Evolutionary conservation across 2,797 vertebrate genomes (phyloP).

Genomic region (Coracias cyanogaster): DNA sequence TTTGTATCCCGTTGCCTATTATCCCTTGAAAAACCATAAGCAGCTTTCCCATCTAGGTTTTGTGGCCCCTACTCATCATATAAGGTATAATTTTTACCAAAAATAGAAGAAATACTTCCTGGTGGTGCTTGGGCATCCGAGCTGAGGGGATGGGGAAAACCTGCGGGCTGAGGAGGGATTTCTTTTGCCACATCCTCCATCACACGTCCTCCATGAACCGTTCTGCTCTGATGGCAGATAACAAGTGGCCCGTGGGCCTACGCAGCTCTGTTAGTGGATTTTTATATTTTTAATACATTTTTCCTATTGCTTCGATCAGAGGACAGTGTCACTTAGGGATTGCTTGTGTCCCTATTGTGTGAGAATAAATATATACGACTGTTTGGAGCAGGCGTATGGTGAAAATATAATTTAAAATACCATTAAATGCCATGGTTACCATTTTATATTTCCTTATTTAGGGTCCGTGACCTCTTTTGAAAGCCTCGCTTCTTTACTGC

Average conservation of each 20-base stretch:
- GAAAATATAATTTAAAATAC: not conserved
- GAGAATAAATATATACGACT: not conserved
- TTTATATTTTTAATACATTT: not conserved
- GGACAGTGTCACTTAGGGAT: not conserved
- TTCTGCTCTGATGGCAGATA: not conserved
- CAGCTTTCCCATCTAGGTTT: not conserved
- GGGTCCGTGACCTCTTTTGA: not conserved
- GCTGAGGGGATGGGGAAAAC: not conserved
- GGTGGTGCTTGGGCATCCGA: not conserved
- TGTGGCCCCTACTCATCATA: not conserved
- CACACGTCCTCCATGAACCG: accelerated
- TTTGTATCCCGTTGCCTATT: not conserved
- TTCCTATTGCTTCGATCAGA: not conserved
- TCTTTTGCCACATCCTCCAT: not conserved
- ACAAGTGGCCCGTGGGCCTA: accelerated
- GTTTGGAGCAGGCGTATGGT: not conserved
- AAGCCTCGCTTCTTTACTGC: not conserved
- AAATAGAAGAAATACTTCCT: not conserved
- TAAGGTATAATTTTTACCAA: not conserved
- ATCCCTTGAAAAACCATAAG: not conserved
- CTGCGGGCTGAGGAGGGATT: not conserved
- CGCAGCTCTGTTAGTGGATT: not conserved
- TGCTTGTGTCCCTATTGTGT: too few species aligned
- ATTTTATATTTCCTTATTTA: not conserved
- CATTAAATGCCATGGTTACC: not conserved